Base-by-base conservation (phyloP, 1,140 invertebrate genomes). In the Diachasma alloeum region DNA sequence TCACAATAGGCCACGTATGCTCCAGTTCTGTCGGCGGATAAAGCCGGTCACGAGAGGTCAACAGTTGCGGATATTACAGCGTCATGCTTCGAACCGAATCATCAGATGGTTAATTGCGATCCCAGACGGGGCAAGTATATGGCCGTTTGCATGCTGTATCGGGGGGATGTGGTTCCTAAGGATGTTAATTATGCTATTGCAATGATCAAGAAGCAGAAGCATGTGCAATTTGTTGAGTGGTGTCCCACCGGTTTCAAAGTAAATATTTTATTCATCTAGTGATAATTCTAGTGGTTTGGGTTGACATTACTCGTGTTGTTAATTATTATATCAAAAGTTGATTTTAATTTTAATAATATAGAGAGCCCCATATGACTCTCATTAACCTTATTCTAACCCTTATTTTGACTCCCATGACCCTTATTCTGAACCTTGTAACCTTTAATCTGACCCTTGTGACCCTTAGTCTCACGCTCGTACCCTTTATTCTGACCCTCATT, bases 101-200 rank as follows among this genome's bases (percentile, higher is more conserved):
- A 95, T 85, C 95, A 96, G 88, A 95, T 96, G 95, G 93, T 96
- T 0, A 93, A 96, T 81, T 95, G 94, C 81, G 93, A 94, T 86
- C 93, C 93, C 0, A 89, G 92, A 4, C 86, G 87, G 59, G 93
- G 93, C 6, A 93, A 92, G 78, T 94, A 93, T 76, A 95, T 96
- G 94, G 93, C 94, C 2, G 94, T 94, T 75, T 96, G 94, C 84
- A 91, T 95, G 86, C 85, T 95, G 0, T 95, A 95, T 81, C 84
- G 92, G 36, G 92, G 92, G 17, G 92, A 92, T 78, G 92, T 93
- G 31, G 92, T 89, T 1, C 89, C 86, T 0, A 86, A 85, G 48
- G 93, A 93, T 79, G 92, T 93, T 11, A 93, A 93, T 81, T 90
- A 91, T 19, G 92, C 93, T 44, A 93, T 93, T 80, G 91, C 92